A percentile compares a stretch with the other conserved stretches of the same genome.
Evolutionary conservation across 2,797 vertebrate species (phyloP).

Genomic region (Clarias fuscus): DNA sequence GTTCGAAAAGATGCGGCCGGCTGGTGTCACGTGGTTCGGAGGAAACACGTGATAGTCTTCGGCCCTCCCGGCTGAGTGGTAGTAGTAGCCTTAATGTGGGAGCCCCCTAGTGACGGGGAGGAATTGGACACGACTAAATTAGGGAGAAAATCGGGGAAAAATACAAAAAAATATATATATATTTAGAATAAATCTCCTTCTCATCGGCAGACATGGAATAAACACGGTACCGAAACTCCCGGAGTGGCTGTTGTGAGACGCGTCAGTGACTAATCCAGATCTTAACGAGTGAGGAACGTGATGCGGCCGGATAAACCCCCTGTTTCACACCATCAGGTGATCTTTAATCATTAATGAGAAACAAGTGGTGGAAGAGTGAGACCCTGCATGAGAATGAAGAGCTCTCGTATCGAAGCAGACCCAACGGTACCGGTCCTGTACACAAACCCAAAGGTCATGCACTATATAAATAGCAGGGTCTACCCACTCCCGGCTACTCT

Average conservation of each 20-base stretch:
- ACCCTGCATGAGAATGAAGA: not conserved
- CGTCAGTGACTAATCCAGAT: not conserved
- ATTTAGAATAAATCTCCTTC: no score
- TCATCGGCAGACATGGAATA: no score
- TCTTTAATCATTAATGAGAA: not conserved
- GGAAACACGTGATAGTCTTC: no score
- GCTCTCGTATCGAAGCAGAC: not conserved
- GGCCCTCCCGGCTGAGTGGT: no score
- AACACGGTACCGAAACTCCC: no score
- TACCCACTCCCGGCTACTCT: not conserved
- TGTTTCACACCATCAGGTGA: not conserved
- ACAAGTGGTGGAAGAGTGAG: not conserved
- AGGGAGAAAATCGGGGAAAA: no score
- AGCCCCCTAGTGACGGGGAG: no score
- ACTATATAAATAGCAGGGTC: not conserved
- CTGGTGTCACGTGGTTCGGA: no score
- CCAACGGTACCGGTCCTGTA: not conserved
- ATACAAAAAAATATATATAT: no score
- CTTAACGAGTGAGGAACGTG: not conserved
- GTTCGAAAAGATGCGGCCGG: no score
- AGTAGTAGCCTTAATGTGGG: no score
- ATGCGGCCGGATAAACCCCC: not conserved
- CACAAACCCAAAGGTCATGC: slow-evolving; percentile 13
- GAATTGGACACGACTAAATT: no score
- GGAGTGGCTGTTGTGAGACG: not conserved